Evolutionary conservation across 2,797 vertebrate genomes (phyloP).

Genomic region (Rousettus madagascariensis): DNA sequence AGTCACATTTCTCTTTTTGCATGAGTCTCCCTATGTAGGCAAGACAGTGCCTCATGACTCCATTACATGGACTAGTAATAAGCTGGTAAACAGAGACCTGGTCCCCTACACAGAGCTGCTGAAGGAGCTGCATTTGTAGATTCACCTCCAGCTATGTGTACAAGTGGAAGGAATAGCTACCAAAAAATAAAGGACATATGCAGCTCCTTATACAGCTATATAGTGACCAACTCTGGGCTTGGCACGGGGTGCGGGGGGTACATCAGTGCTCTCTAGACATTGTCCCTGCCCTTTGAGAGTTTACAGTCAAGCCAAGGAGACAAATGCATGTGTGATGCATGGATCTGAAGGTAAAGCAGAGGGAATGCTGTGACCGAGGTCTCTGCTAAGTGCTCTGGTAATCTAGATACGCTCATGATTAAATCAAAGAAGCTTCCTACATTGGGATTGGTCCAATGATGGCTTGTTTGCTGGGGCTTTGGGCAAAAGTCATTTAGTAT

Average conservation of each 20-base stretch:
- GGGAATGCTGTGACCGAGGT: too few species aligned
- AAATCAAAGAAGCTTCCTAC: constrained; percentile 26
- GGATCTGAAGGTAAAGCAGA: not conserved
- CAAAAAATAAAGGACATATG: not conserved
- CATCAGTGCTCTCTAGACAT: not conserved
- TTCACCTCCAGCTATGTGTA: not conserved
- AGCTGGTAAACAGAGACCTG: not conserved
- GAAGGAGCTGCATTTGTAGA: not conserved
- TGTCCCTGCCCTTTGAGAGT: not conserved
- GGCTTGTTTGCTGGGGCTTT: constrained; percentile 35
- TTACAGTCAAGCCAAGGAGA: not conserved
- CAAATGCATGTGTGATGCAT: not conserved
- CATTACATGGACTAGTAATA: not conserved
- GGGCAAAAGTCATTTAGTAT: constrained; percentile 44
- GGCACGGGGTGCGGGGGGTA: too few species aligned
- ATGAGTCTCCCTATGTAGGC: rapidly evolving
- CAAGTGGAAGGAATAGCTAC: not conserved
- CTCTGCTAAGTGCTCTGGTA: not conserved
- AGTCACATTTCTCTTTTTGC: not conserved
- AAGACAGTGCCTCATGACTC: not conserved
- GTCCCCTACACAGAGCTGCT: not conserved
- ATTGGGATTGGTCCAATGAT: not conserved
- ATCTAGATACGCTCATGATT: not conserved
- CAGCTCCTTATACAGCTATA: not conserved
- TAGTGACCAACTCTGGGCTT: not conserved